Percentiles rank a stretch among this genome's conserved stretches.
Conservation (phyloP, 2,888 invertebrate genomes). For the Hirtodrosophila histrioides region DNA sequence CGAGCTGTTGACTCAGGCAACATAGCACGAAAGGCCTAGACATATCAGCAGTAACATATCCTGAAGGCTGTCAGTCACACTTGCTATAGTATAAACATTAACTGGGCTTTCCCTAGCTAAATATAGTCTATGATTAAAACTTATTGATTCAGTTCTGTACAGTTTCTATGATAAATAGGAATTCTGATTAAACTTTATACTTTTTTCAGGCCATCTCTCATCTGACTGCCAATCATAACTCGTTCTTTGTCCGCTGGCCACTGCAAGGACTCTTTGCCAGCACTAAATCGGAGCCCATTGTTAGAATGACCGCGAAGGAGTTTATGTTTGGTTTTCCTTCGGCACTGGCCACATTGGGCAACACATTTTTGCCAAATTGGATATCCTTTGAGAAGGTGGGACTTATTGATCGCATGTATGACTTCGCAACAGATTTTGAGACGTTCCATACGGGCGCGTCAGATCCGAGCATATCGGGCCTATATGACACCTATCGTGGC, state of each 20-base stretch:
- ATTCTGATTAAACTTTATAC: too few relatives aligned
- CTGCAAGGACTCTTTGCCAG: slow-evolving; percentile 89
- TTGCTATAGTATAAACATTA: neutral
- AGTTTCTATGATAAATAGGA: neutral
- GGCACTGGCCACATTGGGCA: slow-evolving; percentile 92
- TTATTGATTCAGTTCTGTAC: neutral
- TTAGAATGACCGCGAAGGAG: slow-evolving; percentile 92
- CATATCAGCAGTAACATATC: slow-evolving; percentile 13
- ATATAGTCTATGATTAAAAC: neutral
- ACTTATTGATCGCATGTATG: slow-evolving; percentile 95
- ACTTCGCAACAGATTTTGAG: slow-evolving; percentile 91
- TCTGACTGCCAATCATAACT: slow-evolving; percentile 87
- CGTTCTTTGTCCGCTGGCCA: slow-evolving; percentile 88
- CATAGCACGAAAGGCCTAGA: slow-evolving; percentile 1
- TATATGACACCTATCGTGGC: slow-evolving; percentile 91
- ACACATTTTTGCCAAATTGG: slow-evolving; percentile 92
- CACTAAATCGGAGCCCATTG: slow-evolving; percentile 89
- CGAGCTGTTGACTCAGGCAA: slow-evolving; percentile 22
- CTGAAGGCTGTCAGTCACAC: slow-evolving; percentile 5
- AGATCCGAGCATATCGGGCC: slow-evolving; percentile 87
- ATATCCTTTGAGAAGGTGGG: slow-evolving; percentile 94
- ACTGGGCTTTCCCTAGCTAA: neutral
- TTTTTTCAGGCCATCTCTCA: slow-evolving; percentile 91
- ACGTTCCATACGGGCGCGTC: slow-evolving; percentile 90
- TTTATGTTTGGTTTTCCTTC: slow-evolving; percentile 96